Evolutionary conservation across 2,888 invertebrate species (phyloP), one percentile per base, ranked within the genome.

Genomic region (Ischnura elegans): DNA sequence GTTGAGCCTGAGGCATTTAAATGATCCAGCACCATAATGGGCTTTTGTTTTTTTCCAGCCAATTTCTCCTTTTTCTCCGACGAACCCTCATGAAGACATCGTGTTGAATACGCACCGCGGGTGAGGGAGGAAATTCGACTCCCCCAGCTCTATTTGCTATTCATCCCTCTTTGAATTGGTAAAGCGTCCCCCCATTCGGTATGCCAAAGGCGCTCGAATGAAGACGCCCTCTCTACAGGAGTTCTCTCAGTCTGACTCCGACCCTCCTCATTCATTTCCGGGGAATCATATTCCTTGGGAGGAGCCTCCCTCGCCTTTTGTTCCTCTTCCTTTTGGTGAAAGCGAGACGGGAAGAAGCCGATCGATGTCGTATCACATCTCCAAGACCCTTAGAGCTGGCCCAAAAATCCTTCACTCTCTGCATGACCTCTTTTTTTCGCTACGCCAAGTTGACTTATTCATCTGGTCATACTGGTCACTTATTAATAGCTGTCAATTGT

Each of bases 251-350:
- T 36, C 29, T 36, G 76, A 76, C 10, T 76, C 76, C 36, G 10
- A 76, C 76, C 76, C 76, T 10, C 76, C 76, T 36, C 76, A 76
- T 76, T 76, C 76, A 76, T 76, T 76, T 76, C 76, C 36, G 76
- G 36, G 10, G 76, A 36, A 36, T 76, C 21, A 10, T 76, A 76
- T 76, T 76, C 76, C 36, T 76, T 13, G 29, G 29, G 13, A 76
- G 76, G 29, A 8, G 4, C 25, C 36, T n/a, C 76, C 5, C 76
- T 29, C 36, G 25, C 61, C 10, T 36, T 36, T 76, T 76, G 29
- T 76, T 36, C 76, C 36, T 25, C 61, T 3, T 61, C 61, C 6
- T 61, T n/a, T 61, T n/a, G n/a, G n/a, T n/a, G n/a, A n/a, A n/a
- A n/a, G n/a, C n/a, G n/a, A n/a, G 51, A 51, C 19, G 51, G 19